Evolutionary conservation across 2,888 invertebrate species (phyloP).

Genomic region (Heliconius ismenius): DNA sequence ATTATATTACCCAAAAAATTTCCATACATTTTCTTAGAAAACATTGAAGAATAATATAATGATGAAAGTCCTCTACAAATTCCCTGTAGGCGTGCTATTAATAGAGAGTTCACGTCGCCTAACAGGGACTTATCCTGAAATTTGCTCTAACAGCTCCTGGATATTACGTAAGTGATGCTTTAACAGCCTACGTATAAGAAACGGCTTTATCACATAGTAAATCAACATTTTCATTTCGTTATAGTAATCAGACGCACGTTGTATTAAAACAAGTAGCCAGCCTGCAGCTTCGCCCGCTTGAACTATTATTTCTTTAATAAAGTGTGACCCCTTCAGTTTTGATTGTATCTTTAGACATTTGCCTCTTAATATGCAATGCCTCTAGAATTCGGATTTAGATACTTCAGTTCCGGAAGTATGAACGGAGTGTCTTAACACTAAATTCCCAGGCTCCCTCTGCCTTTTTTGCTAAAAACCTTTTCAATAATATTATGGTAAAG

Average conservation of each 20-base stretch:
- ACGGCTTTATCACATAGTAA: not conserved
- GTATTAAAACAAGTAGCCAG: too few species aligned
- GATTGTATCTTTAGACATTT: too few species aligned
- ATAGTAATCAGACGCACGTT: not conserved
- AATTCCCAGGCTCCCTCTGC: not conserved
- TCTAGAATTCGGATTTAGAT: not conserved
- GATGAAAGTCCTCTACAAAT: slow-evolving; percentile 3
- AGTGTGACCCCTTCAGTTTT: too few species aligned
- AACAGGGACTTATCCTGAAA: slow-evolving; percentile 26
- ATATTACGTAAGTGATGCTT: slow-evolving; percentile 12
- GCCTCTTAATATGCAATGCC: not conserved
- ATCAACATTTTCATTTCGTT: not conserved
- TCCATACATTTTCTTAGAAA: slow-evolving; percentile 1
- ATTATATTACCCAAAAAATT: not conserved
- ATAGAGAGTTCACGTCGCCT: slow-evolving; percentile 22
- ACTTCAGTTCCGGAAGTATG: not conserved
- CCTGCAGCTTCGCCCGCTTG: too few species aligned
- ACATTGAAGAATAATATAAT: slow-evolving; percentile 6
- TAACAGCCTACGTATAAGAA: not conserved
- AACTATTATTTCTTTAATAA: too few species aligned
- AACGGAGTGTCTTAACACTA: not conserved
- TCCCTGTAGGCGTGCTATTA: slow-evolving; percentile 27
- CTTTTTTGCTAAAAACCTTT: not conserved
- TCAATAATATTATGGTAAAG: too few species aligned
- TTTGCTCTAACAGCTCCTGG: slow-evolving; percentile 17